Base-by-base conservation (phyloP, 2,888 invertebrate species). In the Tetranychus piercei region DNA sequence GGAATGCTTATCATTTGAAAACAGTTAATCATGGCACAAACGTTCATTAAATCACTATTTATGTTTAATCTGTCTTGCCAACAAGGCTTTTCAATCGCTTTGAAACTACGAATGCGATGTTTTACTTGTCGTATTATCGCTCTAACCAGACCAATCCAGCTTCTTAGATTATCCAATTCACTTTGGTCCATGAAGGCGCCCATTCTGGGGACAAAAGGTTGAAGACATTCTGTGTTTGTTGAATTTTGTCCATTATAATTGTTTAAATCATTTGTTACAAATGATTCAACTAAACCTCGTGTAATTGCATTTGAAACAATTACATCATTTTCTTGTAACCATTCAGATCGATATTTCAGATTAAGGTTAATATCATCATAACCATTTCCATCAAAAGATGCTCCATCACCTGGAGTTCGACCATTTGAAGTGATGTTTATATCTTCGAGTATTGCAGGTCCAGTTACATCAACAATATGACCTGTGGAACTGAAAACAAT, bases 1-100 rank as follows among this genome's bases (percentile, higher is more conserved):
- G 69, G 69, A 69, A 69, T 69, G 69, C 20, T 69, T 69, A 69
- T 69, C 34, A 11, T 69, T 69, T 69, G 69, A 7, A 69, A 20
- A 23, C 34, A 69, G 9, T 69, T 69, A 1, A 69, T 69, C 22
- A 69, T 69, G 20, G 69, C 69, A 69, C 69, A 69, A 5, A 69
- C 69, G 20, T 69, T 69, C 20, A 69, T 23, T 11, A 69, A 22
- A 22, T 69, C 69, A 20, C n/a, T 69, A 22, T 69, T 20, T 18
- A 69, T 18, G 20, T 20, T n/a, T 23, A 69, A 23, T n/a, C 69
- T 18, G 20, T 69, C 69, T 69, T 69, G 69, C 69, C 69, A 69
- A 23, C 69, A 23, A 11, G 69, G 69, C 22, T 69, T 69, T 20
- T 69, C 69, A 11, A 69, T 69, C 23, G 34, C 9, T 20, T 23